Conservation (phyloP, 2,113 vertebrate genomes). For the Grus americana region DNA sequence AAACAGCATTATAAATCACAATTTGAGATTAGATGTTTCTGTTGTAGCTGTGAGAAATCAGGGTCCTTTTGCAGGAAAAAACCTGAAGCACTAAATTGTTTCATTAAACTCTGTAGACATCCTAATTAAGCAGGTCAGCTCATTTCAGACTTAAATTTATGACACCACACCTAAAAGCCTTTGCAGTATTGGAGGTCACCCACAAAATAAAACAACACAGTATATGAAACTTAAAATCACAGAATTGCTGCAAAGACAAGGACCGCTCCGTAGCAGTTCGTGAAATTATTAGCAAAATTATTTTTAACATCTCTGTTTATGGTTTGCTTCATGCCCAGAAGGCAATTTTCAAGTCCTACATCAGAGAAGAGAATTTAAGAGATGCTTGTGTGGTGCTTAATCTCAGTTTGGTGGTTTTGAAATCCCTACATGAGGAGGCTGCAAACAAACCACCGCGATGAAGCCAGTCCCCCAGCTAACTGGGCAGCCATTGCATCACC, state of each 20-base stretch:
- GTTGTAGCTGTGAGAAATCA: background rate
- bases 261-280: background rate
- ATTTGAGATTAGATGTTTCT: background rate
- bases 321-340: background rate
- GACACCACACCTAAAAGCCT: background rate
- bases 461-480: background rate
- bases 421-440: background rate
- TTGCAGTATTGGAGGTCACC: background rate
- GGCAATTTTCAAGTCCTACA: background rate
- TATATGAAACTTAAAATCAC: background rate
- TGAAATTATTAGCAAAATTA: background rate
- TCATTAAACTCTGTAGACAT: background rate
- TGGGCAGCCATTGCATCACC: fast-evolving
- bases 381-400: background rate
- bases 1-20: background rate
- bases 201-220: background rate
- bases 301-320: background rate
- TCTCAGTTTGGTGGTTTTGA: background rate
- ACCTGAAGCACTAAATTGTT: background rate
- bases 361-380: background rate
- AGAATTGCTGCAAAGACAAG: background rate
- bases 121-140: slow-evolving; percentile 27
- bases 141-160: background rate
- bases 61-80: background rate
- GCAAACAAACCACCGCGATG: background rate